Percentiles rank a stretch among this genome's conserved stretches.
Conservation (phyloP, 2,797 vertebrate genomes). For the Clarias pachynema region DNA sequence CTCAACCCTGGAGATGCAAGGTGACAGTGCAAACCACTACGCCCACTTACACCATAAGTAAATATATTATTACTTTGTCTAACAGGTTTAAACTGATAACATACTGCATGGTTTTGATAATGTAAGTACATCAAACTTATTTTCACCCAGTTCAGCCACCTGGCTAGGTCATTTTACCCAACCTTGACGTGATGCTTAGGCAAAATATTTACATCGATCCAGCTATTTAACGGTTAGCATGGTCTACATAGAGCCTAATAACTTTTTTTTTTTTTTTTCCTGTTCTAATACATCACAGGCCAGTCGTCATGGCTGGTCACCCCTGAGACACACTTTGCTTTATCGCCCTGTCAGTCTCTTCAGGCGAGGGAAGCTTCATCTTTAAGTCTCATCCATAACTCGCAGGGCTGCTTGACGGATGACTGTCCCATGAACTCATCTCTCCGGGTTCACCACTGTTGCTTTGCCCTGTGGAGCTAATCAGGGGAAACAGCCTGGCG, state of each 20-base stretch:
- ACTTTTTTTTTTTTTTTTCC: slow-evolving; percentile 14
- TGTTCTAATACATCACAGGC: slow-evolving; percentile 32
- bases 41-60: too few species aligned
- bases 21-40: too few species aligned
- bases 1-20: too few species aligned
- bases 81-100: neutral
- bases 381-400: slow-evolving; percentile 65
- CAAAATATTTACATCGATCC: too few species aligned
- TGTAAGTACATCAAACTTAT: neutral
- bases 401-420: slow-evolving; percentile 67
- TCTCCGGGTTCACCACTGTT: slow-evolving; percentile 59
- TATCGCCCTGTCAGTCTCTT: slow-evolving; percentile 59
- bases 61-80: too few species aligned
- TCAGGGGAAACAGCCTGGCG: slow-evolving; percentile 57
- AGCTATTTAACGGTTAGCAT: neutral
- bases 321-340: slow-evolving; percentile 53
- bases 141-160: neutral
- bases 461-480: slow-evolving; percentile 65
- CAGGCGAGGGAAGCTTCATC: slow-evolving; percentile 57
- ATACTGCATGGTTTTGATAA: neutral
- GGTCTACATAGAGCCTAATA: slow-evolving; percentile 7
- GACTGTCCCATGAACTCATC: slow-evolving; percentile 71
- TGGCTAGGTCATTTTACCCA: neutral
- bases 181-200: neutral
- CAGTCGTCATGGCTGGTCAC: slow-evolving; percentile 41